Base-by-base conservation (phyloP, 2,888 invertebrate genomes). In the Aspidapion aeneum region DNA sequence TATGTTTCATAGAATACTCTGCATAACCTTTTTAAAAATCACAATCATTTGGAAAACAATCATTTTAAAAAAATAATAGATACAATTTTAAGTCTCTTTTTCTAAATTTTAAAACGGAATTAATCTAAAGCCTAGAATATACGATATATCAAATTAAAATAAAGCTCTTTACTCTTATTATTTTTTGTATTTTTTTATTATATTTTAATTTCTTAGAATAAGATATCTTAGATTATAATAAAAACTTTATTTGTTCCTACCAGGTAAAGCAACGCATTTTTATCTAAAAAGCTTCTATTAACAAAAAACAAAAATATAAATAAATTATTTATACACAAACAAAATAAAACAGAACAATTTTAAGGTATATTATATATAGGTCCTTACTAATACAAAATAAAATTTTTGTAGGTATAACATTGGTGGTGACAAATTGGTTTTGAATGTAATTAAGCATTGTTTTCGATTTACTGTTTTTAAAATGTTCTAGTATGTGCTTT, bases 181-280 rank as follows among this genome's bases (percentile, higher is more conserved):
- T n/a, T n/a, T 35, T 35, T 3, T 12, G 3, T 35, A 35, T 35
- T 3, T 35, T 35, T 35, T 35, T 7, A 35, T 35, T 12, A 35
- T 35, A 35, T 35, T 35, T 35, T 35, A 7, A 12, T 35, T 35
- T 35, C 12, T 35, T 35, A 35, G 3, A 35, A 35, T n/a, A n/a
- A n/a, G n/a, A n/a, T 35, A 35, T 35, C 35, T 12, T 35, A 35
- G 12, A 35, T n/a, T 35, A 35, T 35, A 35, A 35, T 35, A 35
- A 35, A 35, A 35, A 35, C 35, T n/a, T 68, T 69, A 69, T 68
- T 67, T 68, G 64, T 68, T 63, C 67, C 67, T 55, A 70, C 71
- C 69, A 69, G 68, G 66, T 70, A 71, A 72, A 72, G 71, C 71
- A 35, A 35, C 12, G n/a, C n/a, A n/a, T n/a, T n/a, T n/a, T n/a